Conservation (phyloP, 2,113 vertebrate genomes). For the Ranitomeya variabilis region DNA sequence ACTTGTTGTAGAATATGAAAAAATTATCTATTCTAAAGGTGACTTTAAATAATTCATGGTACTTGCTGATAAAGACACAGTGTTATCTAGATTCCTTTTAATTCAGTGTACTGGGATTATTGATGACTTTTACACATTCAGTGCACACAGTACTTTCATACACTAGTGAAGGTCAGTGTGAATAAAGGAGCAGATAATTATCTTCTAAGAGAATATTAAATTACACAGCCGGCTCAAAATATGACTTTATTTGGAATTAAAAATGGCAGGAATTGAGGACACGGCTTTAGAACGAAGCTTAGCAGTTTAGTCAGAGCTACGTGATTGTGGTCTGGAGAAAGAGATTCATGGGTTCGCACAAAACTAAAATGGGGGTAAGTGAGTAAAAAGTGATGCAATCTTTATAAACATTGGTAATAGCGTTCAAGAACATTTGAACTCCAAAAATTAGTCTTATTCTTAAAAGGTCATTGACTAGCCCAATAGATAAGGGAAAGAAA, state of each 20-base stretch:
- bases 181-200: constrained; percentile 45
- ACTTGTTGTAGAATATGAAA: constrained; percentile 32
- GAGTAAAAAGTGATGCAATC: not conserved
- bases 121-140: constrained; percentile 44
- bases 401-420: not conserved
- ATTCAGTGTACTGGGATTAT: constrained; percentile 48
- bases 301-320: constrained; percentile 20
- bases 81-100: constrained; percentile 46
- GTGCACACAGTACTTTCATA: constrained; percentile 34
- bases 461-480: too few relatives aligned
- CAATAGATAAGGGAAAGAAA: too few relatives aligned
- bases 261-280: constrained; percentile 33
- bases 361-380: not conserved
- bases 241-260: constrained; percentile 50
- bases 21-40: constrained; percentile 45
- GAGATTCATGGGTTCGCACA: not conserved
- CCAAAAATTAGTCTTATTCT: too few relatives aligned
- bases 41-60: constrained; percentile 49
- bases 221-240: constrained; percentile 32
- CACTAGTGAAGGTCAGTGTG: constrained; percentile 41
- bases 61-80: constrained; percentile 41
- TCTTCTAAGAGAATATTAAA: constrained; percentile 46
- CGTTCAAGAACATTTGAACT: too few relatives aligned
- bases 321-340: not conserved
- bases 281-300: constrained; percentile 17